phyloP scores from a whole-genome alignment of 2,797 vertebrate species.

The Phylloscopus collybita region DNA sequence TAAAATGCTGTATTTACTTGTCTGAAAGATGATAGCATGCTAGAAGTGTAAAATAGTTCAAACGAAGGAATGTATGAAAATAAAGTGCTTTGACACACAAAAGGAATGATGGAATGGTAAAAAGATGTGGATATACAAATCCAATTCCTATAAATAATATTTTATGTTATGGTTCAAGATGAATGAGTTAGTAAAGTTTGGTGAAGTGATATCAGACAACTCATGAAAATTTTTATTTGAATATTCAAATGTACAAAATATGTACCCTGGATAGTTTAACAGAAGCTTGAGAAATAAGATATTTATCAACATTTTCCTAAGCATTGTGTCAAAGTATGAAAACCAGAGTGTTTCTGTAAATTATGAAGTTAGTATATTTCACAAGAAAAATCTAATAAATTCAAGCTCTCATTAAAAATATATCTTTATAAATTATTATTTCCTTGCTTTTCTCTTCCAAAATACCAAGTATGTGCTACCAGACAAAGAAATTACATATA shows the following conservation, averaged over 20 bases:
- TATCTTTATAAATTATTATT: neutral
- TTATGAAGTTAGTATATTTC: neutral
- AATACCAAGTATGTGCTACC: rapidly evolving
- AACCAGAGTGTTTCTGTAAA: neutral
- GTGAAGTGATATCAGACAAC: neutral
- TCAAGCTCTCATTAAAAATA: neutral
- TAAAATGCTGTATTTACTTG: neutral
- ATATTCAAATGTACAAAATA: neutral
- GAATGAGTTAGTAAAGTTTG: neutral
- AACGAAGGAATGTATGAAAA: neutral
- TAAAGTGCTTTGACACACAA: neutral
- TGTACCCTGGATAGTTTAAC: neutral
- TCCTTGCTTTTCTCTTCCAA: neutral
- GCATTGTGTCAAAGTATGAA: neutral
- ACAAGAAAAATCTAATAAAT: neutral
- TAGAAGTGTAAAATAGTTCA: neutral
- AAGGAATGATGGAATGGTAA: neutral
- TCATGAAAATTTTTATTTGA: neutral
- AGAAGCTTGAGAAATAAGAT: neutral
- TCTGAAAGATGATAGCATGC: neutral
- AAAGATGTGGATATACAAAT: neutral
- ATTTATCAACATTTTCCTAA: neutral
- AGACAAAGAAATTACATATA: neutral
- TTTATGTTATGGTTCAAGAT: neutral
- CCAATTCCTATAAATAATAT: neutral